phyloP scores from a whole-genome alignment of 2,113 vertebrate species.

The Himantopus leucocephalus region DNA sequence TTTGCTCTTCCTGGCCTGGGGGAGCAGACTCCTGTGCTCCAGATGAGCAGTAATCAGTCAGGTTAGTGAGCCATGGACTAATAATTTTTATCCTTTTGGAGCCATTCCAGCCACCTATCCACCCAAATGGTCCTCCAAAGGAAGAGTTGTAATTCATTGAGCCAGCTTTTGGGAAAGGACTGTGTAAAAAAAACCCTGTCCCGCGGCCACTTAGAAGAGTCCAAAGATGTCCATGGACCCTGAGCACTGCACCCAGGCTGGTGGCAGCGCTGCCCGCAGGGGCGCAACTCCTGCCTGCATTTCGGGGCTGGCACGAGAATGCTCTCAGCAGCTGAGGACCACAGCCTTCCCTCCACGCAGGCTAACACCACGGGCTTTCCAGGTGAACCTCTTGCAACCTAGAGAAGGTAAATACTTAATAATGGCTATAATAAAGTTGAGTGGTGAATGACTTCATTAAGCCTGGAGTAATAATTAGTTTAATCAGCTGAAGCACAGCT shows the following conservation, averaged over 20 bases:
- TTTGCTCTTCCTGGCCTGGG: neutral
- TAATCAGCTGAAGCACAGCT: neutral
- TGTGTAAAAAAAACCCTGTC: neutral
- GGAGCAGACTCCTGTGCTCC: neutral
- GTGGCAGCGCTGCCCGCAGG: slow-evolving; percentile 74
- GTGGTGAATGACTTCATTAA: neutral
- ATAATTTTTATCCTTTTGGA: neutral
- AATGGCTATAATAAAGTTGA: neutral
- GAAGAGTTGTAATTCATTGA: neutral
- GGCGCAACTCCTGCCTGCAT: slow-evolving; percentile 67
- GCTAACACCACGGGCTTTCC: neutral
- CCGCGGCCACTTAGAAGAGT: neutral
- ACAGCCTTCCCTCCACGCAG: slow-evolving; percentile 16
- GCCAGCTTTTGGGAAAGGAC: neutral
- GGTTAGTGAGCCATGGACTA: neutral
- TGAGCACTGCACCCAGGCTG: slow-evolving; percentile 22
- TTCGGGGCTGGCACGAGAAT: slow-evolving; percentile 57
- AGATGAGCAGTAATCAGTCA: neutral
- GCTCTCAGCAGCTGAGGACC: slow-evolving; percentile 56
- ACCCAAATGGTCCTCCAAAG: neutral
- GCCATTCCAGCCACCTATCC: neutral
- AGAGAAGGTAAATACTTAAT: slow-evolving; percentile 1
- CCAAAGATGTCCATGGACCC: neutral
- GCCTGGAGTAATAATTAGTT: neutral
- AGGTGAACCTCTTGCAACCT: slow-evolving; percentile 2